These are phyloP conservation scores for Nothobranchius furzeri DNA, from an alignment of 2,113 vertebrate species.

Conservation along the genomic window DNA sequence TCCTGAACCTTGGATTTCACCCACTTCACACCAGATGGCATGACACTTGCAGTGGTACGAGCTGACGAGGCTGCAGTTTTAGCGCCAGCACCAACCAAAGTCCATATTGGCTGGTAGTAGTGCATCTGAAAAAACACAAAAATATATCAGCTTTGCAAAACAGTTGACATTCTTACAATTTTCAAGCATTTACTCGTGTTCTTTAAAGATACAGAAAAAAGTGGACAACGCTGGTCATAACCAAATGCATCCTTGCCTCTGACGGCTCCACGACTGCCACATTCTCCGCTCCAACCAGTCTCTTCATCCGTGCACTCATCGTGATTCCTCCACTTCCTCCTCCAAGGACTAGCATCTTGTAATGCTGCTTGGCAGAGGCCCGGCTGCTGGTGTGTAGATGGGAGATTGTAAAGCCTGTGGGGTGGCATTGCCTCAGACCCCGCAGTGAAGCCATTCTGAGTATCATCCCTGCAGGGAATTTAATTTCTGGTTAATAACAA, in stretches of 20 bases:
- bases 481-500: neutral
- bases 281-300: constrained; percentile 86
- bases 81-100: constrained; percentile 91
- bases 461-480: constrained; percentile 3
- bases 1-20: constrained; percentile 86
- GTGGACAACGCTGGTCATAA: neutral
- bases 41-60: constrained; percentile 82
- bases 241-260: constrained; percentile 72
- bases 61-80: constrained; percentile 83
- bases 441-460: constrained; percentile 57
- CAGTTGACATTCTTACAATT: neutral
- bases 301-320: constrained; percentile 95
- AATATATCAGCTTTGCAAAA: no score
- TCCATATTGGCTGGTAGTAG: constrained; percentile 98
- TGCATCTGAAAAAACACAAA: constrained; percentile 63
- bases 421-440: constrained; percentile 37
- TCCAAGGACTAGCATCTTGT: constrained; percentile 90
- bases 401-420: constrained; percentile 8
- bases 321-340: constrained; percentile 90
- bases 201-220: neutral
- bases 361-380: constrained; percentile 81
- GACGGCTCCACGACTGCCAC: constrained; percentile 94
- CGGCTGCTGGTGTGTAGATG: constrained; percentile 65
- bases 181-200: neutral
- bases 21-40: constrained; percentile 91